These are phyloP conservation scores for Meteorus sp. DNA, from an alignment of 1,140 invertebrate genomes.

Conservation along the genomic window DNA sequence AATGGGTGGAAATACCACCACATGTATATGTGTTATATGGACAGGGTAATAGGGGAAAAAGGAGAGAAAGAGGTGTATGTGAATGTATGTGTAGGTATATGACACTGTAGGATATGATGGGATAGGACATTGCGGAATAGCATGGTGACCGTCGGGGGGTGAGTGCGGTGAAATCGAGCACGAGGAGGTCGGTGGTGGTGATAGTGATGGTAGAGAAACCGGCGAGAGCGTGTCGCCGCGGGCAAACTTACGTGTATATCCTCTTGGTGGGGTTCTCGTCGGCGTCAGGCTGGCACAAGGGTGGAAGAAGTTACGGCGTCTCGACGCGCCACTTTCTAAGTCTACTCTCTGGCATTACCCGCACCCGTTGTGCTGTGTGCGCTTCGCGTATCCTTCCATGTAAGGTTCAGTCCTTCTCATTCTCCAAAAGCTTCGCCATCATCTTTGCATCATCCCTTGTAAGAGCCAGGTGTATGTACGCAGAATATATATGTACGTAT, in stretches of 20 bases:
- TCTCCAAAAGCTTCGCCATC: constrained; percentile 21
- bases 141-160: constrained; percentile 25
- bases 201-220: no score
- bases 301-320: constrained; percentile 51
- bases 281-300: constrained; percentile 48
- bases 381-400: constrained; percentile 24
- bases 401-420: no score
- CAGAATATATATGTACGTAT: constrained; percentile 25
- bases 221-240: constrained; percentile 43
- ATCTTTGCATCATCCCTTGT: background rate
- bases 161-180: constrained; percentile 12
- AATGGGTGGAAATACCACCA: constrained; percentile 2
- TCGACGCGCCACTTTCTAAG: constrained; percentile 50
- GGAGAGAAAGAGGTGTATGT: constrained; percentile 11
- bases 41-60: background rate
- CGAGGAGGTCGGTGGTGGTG: no score
- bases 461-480: constrained; percentile 46
- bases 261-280: constrained; percentile 30
- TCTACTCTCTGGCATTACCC: constrained; percentile 41
- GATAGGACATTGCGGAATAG: constrained; percentile 36
- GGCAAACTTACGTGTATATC: constrained; percentile 47
- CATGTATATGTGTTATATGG: background rate
- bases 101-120: constrained; percentile 40
- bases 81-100: constrained; percentile 23
- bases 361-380: constrained; percentile 18